These are phyloP conservation scores for Mus spicilegus DNA, from an alignment of 2,113 vertebrate species.

Conservation along the genomic window DNA sequence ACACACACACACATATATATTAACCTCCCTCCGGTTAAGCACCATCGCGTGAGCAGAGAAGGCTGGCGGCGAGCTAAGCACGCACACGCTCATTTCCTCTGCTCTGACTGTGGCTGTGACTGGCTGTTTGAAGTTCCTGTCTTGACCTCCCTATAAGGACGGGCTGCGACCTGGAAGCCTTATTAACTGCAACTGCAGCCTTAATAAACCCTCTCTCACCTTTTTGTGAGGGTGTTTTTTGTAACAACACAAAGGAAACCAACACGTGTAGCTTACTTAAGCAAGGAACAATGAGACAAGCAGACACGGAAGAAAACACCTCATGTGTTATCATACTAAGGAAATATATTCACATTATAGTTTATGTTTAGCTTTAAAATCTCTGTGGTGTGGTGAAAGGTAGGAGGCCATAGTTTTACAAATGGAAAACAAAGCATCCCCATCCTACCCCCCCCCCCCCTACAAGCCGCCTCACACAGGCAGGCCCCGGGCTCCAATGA, in stretches of 20 bases:
- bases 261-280: neutral
- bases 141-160: neutral
- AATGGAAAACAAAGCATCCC: neutral
- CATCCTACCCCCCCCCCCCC: neutral
- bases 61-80: no score
- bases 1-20: no score
- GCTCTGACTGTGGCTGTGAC: neutral
- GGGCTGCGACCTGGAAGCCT: neutral
- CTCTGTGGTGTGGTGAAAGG: neutral
- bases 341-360: neutral
- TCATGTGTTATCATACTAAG: neutral
- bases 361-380: neutral
- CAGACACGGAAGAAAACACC: neutral
- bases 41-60: neutral
- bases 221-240: neutral
- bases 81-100: neutral
- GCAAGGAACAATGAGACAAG: neutral
- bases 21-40: neutral
- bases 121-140: neutral
- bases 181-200: no score
- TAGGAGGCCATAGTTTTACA: neutral
- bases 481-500: neutral
- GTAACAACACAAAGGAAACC: neutral
- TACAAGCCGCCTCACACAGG: neutral
- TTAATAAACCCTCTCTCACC: neutral